A percentile compares a stretch with the other conserved stretches of the same genome.
These are phyloP conservation scores for Cliona cf. orientalis DNA, from an alignment of 37 sponge, comb jelly and placozoan genomes.

Conservation along the genomic window DNA sequence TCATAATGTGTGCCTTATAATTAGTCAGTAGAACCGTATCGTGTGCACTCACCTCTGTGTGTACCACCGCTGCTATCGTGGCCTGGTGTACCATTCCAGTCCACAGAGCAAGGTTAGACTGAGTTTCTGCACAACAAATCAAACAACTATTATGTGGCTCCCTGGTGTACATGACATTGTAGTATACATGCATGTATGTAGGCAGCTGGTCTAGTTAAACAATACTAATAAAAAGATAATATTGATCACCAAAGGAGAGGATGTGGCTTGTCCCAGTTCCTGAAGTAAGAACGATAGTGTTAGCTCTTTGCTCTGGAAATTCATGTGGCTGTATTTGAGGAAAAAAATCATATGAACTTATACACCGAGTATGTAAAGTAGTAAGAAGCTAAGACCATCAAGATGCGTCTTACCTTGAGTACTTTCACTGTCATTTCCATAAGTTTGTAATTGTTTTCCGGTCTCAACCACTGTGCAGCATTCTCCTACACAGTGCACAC, in stretches of 20 bases:
- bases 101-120: neutral
- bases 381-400: too few relatives aligned
- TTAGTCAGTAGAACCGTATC: too few relatives aligned
- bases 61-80: constrained; percentile 20
- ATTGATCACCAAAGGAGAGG: constrained; percentile 52
- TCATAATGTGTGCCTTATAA: too few relatives aligned
- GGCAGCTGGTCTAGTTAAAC: too few relatives aligned
- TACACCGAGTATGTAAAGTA: too few relatives aligned
- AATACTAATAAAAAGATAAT: too few relatives aligned
- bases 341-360: too few relatives aligned
- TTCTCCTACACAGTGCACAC: neutral
- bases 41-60: constrained; percentile 26
- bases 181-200: too few relatives aligned
- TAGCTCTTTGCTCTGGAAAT: constrained; percentile 23
- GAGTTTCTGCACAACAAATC: neutral
- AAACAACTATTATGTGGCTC: neutral
- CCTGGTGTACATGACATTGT: too few relatives aligned
- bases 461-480: constrained; percentile 38
- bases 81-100: constrained; percentile 18
- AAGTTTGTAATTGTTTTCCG: constrained; percentile 28
- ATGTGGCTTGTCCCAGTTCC: constrained; percentile 49
- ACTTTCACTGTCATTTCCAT: constrained; percentile 29
- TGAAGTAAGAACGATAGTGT: constrained; percentile 30
- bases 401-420: constrained; percentile 31
- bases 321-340: constrained; percentile 31